Base-by-base conservation (phyloP, 1,140 invertebrate species). In the Linepithema humile region DNA sequence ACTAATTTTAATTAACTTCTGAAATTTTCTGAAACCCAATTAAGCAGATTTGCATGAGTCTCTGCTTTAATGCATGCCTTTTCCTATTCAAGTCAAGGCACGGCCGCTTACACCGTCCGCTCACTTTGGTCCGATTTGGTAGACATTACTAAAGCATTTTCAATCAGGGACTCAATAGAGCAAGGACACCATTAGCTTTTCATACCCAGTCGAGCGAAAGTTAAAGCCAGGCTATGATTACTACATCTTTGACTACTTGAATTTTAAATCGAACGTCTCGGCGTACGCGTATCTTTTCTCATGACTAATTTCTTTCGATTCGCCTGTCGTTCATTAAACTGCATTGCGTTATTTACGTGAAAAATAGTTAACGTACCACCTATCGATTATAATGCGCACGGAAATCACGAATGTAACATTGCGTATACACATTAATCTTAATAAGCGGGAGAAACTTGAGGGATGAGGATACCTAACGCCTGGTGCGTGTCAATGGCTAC, bases 81-180 rank as follows among this genome's bases (percentile, higher is more conserved):
- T n/a, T n/a, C n/a, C n/a, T n/a, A n/a, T n/a, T n/a, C n/a, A n/a
- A n/a, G n/a, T n/a, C n/a, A n/a, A n/a, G n/a, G n/a, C n/a, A n/a
- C n/a, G n/a, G n/a, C n/a, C n/a, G n/a, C 59, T 67, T 29, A 67
- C 69, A 57, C 83, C 59, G 82, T 67, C 77, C 75, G 83, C 83
- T 91, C 86, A 88, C 83, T 91, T 89, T 35, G 69, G 48, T 91
- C 84, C 78, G 83, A 84, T 88, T 89, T 84, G 70, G 70, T 88
- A 88, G 88, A 89, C 84, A 83, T 84, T 84, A 59, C 75, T 45
- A 70, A 60, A 78, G 77, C 64, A 85, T 83, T 89, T 88, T 89
- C 75, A 85, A 88, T 88, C 87, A 67, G 83, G 32, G 48, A 26
- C 86, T 87, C 83, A 83, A 80, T 70, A 45, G 87, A 77, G 69